A percentile compares a stretch with the other conserved stretches of the same genome.
Conservation (phyloP, 1,140 invertebrate species). For the Oppia nitens region DNA sequence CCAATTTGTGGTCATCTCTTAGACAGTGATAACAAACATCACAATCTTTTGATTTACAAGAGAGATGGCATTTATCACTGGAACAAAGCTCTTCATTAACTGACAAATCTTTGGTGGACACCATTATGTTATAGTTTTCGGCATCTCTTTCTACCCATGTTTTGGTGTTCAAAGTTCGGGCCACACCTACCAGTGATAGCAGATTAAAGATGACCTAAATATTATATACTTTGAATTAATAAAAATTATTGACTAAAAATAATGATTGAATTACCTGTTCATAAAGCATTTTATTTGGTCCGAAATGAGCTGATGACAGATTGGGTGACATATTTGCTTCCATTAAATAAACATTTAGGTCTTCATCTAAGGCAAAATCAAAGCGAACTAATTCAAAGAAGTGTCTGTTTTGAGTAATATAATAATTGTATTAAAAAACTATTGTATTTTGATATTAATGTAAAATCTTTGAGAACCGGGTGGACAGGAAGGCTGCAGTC, state of each 20-base stretch:
- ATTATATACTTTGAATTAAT: not conserved
- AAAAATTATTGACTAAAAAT: conserved; percentile 33
- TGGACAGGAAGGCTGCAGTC: conserved; percentile 32
- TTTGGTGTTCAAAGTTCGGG: conserved; percentile 23
- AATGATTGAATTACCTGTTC: conserved; percentile 80
- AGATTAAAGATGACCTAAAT: conserved; percentile 27
- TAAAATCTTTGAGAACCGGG: conserved; percentile 21
- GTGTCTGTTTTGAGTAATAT: conserved; percentile 35
- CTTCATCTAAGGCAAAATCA: conserved; percentile 76
- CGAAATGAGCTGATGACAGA: conserved; percentile 78
- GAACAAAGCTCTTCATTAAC: conserved; percentile 53
- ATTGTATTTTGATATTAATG: too few species aligned
- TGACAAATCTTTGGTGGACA: conserved; percentile 57
- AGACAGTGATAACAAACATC: conserved; percentile 59
- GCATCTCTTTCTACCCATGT: conserved; percentile 8
- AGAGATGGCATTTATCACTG: conserved; percentile 37
- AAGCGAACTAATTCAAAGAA: conserved; percentile 91
- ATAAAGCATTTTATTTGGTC: conserved; percentile 68
- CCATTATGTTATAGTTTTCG: conserved; percentile 38
- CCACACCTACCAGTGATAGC: conserved; percentile 48
- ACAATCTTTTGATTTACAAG: conserved; percentile 48
- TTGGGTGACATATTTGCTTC: conserved; percentile 98
- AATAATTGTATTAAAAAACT: conserved; percentile 7
- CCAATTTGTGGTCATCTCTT: conserved; percentile 36
- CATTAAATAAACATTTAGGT: conserved; percentile 71